A percentile compares a stretch with the other conserved stretches of the same genome.
These are phyloP conservation scores for Drosophila mauritiana DNA, from an alignment of 1,140 invertebrate genomes.

Conservation along the genomic window DNA sequence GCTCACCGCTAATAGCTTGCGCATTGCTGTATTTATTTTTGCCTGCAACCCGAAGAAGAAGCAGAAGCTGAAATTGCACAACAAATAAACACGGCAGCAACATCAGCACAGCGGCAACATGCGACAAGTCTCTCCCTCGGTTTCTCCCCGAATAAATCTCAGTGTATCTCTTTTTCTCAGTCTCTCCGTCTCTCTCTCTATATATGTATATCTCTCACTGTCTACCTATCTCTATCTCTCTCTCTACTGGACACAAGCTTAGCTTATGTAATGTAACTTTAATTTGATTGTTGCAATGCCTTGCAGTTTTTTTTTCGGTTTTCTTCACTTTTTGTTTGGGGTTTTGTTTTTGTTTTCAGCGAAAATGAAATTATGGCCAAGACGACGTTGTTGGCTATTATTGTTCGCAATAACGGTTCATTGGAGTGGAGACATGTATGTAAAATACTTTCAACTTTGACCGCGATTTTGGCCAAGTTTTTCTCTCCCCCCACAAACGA, in stretches of 20 bases:
- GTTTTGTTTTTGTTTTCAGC: conserved; percentile 32
- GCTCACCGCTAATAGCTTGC: background rate
- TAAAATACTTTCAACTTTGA: conserved; percentile 75
- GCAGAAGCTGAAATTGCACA: conserved; percentile 65
- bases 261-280: conserved; percentile 78
- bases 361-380: conserved; percentile 63
- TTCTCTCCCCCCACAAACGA: conserved; percentile 34
- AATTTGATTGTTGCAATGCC: conserved; percentile 81
- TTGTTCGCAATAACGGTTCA: conserved; percentile 32
- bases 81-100: conserved; percentile 63
- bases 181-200: no score
- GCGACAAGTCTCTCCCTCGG: conserved; percentile 15
- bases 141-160: conserved; percentile 2
- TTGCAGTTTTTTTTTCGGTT: conserved; percentile 63
- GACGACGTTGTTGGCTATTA: conserved; percentile 14
- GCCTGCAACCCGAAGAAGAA: conserved; percentile 10
- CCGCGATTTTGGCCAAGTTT: conserved; percentile 44
- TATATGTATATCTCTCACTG: background rate
- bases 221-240: background rate
- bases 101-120: conserved; percentile 12
- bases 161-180: background rate
- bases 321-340: background rate
- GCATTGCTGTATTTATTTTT: background rate
- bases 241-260: conserved; percentile 12
- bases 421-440: conserved; percentile 21